Evolutionary conservation across 2,888 invertebrate species (phyloP), one percentile per base, ranked within the genome.

Genomic region (Dasypogon diadema): DNA sequence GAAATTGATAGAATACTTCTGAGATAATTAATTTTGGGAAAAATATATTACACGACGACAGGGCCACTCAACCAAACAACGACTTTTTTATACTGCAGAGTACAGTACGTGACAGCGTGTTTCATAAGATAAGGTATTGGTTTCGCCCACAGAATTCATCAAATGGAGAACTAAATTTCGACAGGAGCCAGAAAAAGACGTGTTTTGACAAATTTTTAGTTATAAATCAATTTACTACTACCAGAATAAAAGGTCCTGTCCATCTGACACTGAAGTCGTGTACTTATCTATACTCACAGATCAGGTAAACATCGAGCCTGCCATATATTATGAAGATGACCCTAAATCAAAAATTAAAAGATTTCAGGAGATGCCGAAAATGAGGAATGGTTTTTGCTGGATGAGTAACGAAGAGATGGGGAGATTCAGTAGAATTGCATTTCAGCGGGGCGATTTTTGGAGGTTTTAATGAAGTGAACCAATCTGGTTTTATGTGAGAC

Each of bases 21-120:
- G 22, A 46, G 46, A 46, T 65, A 65, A 65, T 65, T 65, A 65
- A 65, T 65, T 48, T 48, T 10, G 6, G 16, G 16, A 48, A 65
- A 65, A 65, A 65, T 46, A 65, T 46, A 65, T 65, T 65, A 65
- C n/a, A 48, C 65, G 65, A n/a, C 65, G 65, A 65, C 65, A 65
- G 65, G 65, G 65, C 48, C 48, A 65, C 65, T 65, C 65, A 65
- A 65, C 65, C 65, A 46, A 24, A 65, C 22, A n/a, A 37, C 10
- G 24, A 37, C 2, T 2, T 8, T 16, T 24, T 14, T 24, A 10
- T 34, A 16, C 24, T 22, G 22, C 18, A 16, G 65, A 65, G n/a
- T 3, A 42, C 46, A 46, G 16, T 65, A 48, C 65, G 65, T 65
- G 65, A 65, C 65, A 24, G 14, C 22, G n/a, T 51, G 26, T 46